A percentile compares a stretch with the other conserved stretches of the same genome.
These are phyloP conservation scores for Eulithis testata DNA, from an alignment of 2,888 invertebrate species.

Conservation along the genomic window DNA sequence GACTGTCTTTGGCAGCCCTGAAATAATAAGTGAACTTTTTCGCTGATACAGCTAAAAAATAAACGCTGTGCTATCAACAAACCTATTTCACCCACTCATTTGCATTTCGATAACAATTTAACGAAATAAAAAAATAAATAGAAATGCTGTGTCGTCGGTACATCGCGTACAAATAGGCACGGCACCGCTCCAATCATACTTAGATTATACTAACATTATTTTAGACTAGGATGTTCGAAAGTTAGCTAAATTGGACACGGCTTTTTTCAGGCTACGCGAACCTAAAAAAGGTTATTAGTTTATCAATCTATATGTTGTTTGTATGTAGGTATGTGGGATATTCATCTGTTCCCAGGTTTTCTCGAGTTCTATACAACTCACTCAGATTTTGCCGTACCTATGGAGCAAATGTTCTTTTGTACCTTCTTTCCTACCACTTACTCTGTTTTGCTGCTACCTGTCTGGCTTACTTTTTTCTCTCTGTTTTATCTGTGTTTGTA, in stretches of 20 bases:
- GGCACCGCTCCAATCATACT: constrained; percentile 64
- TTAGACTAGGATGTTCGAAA: constrained; percentile 41
- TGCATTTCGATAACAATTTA: constrained; percentile 30
- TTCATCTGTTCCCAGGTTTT: too few relatives aligned
- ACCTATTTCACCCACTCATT: constrained; percentile 18
- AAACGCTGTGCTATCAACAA: background rate
- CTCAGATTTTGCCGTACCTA: too few relatives aligned
- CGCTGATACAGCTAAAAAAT: background rate
- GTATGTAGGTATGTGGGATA: too few relatives aligned
- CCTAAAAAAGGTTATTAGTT: too few relatives aligned
- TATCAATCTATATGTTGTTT: too few relatives aligned
- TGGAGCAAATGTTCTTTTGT: too few relatives aligned
- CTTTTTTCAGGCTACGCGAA: constrained; percentile 13
- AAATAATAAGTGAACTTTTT: background rate
- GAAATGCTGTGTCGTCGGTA: constrained; percentile 18
- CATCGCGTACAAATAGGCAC: constrained; percentile 46
- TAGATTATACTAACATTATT: constrained; percentile 71
- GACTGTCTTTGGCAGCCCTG: too few relatives aligned
- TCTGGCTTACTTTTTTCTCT: too few relatives aligned
- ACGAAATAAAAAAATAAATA: constrained; percentile 29
- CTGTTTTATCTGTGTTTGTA: too few relatives aligned
- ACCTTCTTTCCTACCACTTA: too few relatives aligned
- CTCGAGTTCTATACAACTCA: too few relatives aligned
- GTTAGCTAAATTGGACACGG: constrained; percentile 42
- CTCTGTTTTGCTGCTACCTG: too few relatives aligned